These are phyloP conservation scores for Xiphorhynchus elegans DNA, from an alignment of 2,113 vertebrate species.

Conservation along the genomic window DNA sequence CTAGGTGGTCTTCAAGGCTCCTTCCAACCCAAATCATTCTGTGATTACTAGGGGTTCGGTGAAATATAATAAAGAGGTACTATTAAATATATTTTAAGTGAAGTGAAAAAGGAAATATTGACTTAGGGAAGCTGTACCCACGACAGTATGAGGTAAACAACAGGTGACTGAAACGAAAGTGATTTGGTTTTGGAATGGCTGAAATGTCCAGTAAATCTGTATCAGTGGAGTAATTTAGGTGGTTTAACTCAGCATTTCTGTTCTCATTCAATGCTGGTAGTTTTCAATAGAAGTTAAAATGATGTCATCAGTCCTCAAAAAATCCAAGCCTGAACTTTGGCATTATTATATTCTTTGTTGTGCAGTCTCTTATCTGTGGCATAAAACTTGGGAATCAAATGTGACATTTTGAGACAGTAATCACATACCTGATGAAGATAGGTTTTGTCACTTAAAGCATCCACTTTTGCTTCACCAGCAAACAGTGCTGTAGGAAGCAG, in stretches of 20 bases:
- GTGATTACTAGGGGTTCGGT: background rate
- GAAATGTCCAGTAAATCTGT: background rate
- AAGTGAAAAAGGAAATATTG: background rate
- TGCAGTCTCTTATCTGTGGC: background rate
- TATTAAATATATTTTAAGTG: background rate
- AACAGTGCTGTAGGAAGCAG: background rate
- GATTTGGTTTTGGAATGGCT: background rate
- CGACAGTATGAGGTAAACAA: background rate
- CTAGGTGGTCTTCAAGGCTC: background rate
- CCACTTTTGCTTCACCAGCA: background rate
- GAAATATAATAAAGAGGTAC: background rate
- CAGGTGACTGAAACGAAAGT: background rate
- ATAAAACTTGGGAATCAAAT: constrained; percentile 14
- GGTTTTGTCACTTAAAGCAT: constrained; percentile 32
- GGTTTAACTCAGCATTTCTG: constrained; percentile 23
- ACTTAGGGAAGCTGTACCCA: background rate
- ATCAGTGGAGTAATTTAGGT: background rate
- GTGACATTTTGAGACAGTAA: constrained; percentile 2
- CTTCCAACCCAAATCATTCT: background rate
- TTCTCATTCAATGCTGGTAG: background rate
- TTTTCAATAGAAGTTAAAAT: constrained; percentile 1
- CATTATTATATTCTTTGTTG: constrained; percentile 12
- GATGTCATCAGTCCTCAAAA: background rate
- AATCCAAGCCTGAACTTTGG: background rate
- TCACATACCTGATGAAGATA: constrained; percentile 8